Conservation (phyloP, 2,113 vertebrate genomes). For the Campylomormyrus numenius region DNA sequence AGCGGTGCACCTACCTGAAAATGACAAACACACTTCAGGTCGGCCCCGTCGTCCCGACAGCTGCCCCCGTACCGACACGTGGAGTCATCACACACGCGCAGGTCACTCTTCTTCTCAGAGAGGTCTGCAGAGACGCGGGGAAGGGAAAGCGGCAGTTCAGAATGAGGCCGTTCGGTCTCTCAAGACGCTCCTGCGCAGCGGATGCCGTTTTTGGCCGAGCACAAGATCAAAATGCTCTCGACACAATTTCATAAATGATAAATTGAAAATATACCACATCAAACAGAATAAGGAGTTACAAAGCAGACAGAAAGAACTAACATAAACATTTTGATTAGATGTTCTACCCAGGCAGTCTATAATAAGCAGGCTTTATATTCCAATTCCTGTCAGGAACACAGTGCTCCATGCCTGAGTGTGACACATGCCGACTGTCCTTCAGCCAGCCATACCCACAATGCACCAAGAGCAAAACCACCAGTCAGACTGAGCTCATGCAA, state of each 20-base stretch:
- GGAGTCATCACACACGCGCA: slow-evolving; percentile 77
- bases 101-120: slow-evolving; percentile 77
- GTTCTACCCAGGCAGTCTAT: background rate
- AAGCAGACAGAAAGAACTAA: background rate
- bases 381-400: background rate
- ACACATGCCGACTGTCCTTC: background rate
- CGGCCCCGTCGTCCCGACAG: slow-evolving; percentile 82
- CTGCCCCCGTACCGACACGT: slow-evolving; percentile 83
- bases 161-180: background rate
- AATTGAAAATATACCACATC: background rate
- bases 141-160: background rate
- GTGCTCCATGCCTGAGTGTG: background rate
- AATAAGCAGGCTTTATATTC: background rate
- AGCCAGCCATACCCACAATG: background rate
- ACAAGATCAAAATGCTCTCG: background rate
- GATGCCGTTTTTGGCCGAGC: background rate
- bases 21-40: slow-evolving; percentile 83
- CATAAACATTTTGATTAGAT: background rate
- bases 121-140: slow-evolving; percentile 57
- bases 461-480: background rate
- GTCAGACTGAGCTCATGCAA: background rate
- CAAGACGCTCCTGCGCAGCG: background rate
- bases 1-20: slow-evolving; percentile 72
- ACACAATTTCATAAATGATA: background rate
- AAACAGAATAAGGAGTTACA: background rate